Conservation (phyloP, 1,140 invertebrate genomes). For the Drosophila ercepeae region DNA sequence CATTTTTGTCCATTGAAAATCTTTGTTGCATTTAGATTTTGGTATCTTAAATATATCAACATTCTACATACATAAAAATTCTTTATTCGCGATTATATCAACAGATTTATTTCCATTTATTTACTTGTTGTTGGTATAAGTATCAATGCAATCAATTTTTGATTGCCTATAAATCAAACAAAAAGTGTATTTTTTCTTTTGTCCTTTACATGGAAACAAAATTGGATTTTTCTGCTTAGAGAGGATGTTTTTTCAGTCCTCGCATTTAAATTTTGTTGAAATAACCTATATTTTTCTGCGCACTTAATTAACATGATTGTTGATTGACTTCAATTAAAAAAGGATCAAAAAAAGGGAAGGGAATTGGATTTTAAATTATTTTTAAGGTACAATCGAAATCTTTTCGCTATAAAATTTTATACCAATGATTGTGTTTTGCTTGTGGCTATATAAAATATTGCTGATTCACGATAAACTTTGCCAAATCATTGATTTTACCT, state of each 20-base stretch:
- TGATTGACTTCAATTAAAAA: not conserved
- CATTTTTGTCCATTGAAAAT: slow-evolving; percentile 11
- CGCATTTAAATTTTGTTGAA: not conserved
- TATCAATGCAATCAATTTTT: slow-evolving; percentile 39
- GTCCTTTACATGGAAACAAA: not conserved
- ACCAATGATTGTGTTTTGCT: too few relatives aligned
- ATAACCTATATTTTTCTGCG: not conserved
- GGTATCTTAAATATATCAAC: not conserved
- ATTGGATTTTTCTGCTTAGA: too few relatives aligned
- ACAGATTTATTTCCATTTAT: slow-evolving; percentile 26
- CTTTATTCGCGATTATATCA: slow-evolving; percentile 43
- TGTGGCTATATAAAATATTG: not conserved
- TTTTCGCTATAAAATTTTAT: too few relatives aligned
- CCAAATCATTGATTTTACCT: slow-evolving; percentile 22
- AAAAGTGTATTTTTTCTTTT: slow-evolving; percentile 18
- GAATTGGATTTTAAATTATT: not conserved
- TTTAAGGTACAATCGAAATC: too few relatives aligned
- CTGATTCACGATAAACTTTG: slow-evolving; percentile 9
- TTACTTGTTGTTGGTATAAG: not conserved
- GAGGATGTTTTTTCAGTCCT: too few relatives aligned
- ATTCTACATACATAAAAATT: slow-evolving; percentile 11
- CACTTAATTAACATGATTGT: not conserved
- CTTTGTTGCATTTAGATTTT: slow-evolving; percentile 35
- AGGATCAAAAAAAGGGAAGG: not conserved
- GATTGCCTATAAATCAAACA: slow-evolving; percentile 25